Evolutionary conservation across 2,113 vertebrate genomes (phyloP), one percentile per base, ranked within the genome.

Genomic region (Cariama cristata): DNA sequence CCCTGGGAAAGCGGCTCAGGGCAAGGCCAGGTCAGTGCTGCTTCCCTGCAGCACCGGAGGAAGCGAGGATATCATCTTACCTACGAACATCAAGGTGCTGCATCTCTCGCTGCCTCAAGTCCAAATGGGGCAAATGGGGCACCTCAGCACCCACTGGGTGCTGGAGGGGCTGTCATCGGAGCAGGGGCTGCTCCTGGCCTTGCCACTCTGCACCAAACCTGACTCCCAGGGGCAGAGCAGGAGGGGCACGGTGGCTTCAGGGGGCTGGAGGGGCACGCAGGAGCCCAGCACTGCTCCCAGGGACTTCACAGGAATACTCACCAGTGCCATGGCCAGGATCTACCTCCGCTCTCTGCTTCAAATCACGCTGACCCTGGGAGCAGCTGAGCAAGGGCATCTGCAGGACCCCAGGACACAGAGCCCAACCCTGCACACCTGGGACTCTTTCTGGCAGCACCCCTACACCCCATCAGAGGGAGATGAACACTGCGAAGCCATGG

Each of bases 321-420:
- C 32, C 63, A 71, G 50, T 6, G 2, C 26, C 1, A 0, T 0
- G 0, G 8, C 27, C 50, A 49, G 74, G 35, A 63, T 75, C 16
- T 11, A 33, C 58, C 14, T 5, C 38, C 0, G 2, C 14, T n/a
- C 26, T 58, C 56, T 71, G 20, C 45, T 81, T 42, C 45, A 53
- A 12, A 58, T 23, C 15, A 38, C 44, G 24, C 21, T 16, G 38
- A 52, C 6, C 19, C 12, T 1, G 8, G 35, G 27, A 74, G 7
- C 28, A 47, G 15, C 23, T 2, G 4, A 60, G 44, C 64, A 56
- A 19, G 22, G 6, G 11, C 2, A 2, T 14, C 49, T 22, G 80
- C 53, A 33, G 69, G 21, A 88, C 27, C 21, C 55, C 67, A 38
- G 53, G 58, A 55, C n/a, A 20, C 24, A 27, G 62, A 71, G 12